A percentile compares a stretch with the other conserved stretches of the same genome.
These are phyloP conservation scores for Diprion similis DNA, from an alignment of 1,140 invertebrate species.

Conservation along the genomic window DNA sequence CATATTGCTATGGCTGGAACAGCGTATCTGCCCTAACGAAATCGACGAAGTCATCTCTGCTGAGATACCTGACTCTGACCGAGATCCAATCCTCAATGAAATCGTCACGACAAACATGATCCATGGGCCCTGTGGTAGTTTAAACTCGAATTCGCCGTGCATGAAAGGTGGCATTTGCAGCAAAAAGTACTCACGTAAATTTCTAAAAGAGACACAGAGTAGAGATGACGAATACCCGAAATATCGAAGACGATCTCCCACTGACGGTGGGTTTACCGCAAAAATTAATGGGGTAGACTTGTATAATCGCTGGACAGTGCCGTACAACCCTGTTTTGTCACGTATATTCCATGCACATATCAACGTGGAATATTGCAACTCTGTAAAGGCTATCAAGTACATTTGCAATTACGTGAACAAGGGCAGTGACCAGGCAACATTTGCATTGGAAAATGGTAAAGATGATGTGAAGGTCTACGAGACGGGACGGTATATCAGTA, in stretches of 20 bases:
- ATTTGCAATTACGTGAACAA: slow-evolving; percentile 47
- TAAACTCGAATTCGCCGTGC: slow-evolving; percentile 48
- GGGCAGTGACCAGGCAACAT: slow-evolving; percentile 38
- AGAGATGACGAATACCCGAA: slow-evolving; percentile 52
- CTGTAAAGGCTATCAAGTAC: slow-evolving; percentile 46
- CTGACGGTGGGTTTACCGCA: slow-evolving; percentile 32
- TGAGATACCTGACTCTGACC: slow-evolving; percentile 52
- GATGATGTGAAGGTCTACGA: slow-evolving; percentile 37
- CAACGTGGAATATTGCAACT: slow-evolving; percentile 54
- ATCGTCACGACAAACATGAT: slow-evolving; percentile 45
- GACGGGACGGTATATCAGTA: slow-evolving; percentile 54
- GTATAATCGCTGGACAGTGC: slow-evolving; percentile 53
- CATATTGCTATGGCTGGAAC: slow-evolving; percentile 40
- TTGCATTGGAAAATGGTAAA: slow-evolving; percentile 27
- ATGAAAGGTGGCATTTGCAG: slow-evolving; percentile 48
- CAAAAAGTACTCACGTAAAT: slow-evolving; percentile 50
- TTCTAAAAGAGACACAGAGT: slow-evolving; percentile 39
- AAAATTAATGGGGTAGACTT: slow-evolving; percentile 32
- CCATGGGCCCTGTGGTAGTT: slow-evolving; percentile 52
- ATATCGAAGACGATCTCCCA: slow-evolving; percentile 43
- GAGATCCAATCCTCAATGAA: slow-evolving; percentile 42
- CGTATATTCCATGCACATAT: slow-evolving; percentile 48
- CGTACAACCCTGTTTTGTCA: slow-evolving; percentile 48
- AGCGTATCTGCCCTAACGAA: slow-evolving; percentile 20
- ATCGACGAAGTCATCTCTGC: slow-evolving; percentile 49